Conservation (phyloP, 1,140 invertebrate species). For the Manduca sexta region DNA sequence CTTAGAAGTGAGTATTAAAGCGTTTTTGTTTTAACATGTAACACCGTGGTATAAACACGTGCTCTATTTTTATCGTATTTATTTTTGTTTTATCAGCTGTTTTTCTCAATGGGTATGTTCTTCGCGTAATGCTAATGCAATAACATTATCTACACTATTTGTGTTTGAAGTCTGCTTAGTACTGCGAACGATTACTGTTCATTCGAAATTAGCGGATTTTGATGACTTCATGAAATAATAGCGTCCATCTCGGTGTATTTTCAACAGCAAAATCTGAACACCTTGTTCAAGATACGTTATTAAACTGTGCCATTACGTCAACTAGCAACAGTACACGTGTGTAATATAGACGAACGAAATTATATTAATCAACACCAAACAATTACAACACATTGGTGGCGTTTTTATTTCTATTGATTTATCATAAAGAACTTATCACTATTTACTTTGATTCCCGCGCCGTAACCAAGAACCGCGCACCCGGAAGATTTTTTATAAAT, state of each 20-base stretch:
- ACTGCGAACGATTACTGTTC: slow-evolving; percentile 5
- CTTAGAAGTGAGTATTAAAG: slow-evolving; percentile 49
- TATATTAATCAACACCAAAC: not conserved
- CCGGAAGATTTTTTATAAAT: slow-evolving; percentile 34
- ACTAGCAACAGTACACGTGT: slow-evolving; percentile 4
- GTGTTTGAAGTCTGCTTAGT: no score
- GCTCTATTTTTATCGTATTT: no score
- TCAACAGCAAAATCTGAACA: slow-evolving; percentile 19
- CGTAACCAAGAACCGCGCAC: slow-evolving; percentile 14
- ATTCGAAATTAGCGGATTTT: slow-evolving; percentile 2
- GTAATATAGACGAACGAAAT: not conserved
- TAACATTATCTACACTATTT: no score
- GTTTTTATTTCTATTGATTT: not conserved
- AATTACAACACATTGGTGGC: slow-evolving; percentile 3
- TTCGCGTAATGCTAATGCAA: no score
- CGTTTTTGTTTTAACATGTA: no score
- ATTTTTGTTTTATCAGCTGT: no score
- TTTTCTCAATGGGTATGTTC: no score
- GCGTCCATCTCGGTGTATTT: slow-evolving; percentile 5
- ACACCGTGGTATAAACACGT: no score
- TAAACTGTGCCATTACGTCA: slow-evolving; percentile 24
- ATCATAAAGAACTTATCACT: slow-evolving; percentile 12
- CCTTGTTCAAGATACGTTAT: slow-evolving; percentile 19
- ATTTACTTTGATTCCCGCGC: slow-evolving; percentile 27
- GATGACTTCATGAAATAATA: slow-evolving; percentile 12